phyloP scores from a whole-genome alignment of 1,140 invertebrate genomes.

The Nomia melanderi region DNA sequence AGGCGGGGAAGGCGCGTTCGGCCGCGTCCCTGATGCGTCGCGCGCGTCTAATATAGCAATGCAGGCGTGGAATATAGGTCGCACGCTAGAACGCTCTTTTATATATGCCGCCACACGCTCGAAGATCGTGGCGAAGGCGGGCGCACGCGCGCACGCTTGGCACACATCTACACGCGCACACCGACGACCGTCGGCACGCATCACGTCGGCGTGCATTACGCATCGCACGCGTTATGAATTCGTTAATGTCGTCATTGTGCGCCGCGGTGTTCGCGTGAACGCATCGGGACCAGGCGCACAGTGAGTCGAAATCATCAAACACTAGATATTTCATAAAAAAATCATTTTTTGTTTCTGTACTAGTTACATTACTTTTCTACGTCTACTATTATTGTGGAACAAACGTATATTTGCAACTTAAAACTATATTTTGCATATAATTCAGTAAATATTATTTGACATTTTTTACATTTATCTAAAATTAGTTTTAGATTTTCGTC shows the following conservation, averaged over 20 bases:
- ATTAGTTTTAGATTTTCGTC: no score
- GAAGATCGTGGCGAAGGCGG: constrained; percentile 33
- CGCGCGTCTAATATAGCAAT: constrained; percentile 69
- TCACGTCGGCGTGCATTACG: constrained; percentile 28
- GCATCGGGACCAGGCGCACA: not conserved
- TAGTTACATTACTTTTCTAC: no score
- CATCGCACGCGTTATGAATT: constrained; percentile 49
- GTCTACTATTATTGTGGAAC: no score
- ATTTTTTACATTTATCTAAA: no score
- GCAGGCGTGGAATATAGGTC: constrained; percentile 72
- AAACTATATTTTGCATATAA: no score
- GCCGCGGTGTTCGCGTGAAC: not conserved
- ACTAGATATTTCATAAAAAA: no score
- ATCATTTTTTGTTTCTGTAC: no score
- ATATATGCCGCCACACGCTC: constrained; percentile 58
- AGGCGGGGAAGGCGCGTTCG: constrained; percentile 16
- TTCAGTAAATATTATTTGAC: no score
- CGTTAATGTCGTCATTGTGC: constrained; percentile 12
- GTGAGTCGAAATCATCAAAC: no score
- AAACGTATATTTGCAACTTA: no score
- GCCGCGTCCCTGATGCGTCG: constrained; percentile 65
- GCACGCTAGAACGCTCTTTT: constrained; percentile 64
- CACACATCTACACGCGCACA: not conserved
- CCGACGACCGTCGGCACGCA: not conserved
- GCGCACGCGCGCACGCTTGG: constrained; percentile 33